phyloP scores from a whole-genome alignment of 2,797 vertebrate species.

The Enteromius treurensis region DNA sequence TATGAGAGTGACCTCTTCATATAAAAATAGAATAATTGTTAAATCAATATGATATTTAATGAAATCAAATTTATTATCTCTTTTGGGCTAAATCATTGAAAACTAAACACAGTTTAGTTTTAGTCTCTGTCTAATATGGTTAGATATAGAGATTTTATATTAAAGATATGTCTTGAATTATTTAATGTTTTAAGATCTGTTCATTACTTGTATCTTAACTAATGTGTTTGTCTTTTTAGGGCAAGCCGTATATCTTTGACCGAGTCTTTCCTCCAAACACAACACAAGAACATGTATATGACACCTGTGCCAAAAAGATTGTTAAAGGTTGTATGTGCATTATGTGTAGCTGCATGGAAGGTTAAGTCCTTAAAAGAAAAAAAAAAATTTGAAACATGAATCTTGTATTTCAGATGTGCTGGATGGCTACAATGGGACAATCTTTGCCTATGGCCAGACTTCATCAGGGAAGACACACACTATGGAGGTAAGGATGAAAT shows the following conservation, averaged over 20 bases:
- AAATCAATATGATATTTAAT: neutral
- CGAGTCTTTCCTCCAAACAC: conserved; percentile 87
- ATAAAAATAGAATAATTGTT: neutral
- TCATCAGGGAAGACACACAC: conserved; percentile 97
- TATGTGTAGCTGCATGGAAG: neutral
- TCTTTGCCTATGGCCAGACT: conserved; percentile 96
- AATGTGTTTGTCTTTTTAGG: conserved; percentile 71
- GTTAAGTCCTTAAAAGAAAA: neutral
- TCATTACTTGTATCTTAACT: neutral
- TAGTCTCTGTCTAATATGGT: no score
- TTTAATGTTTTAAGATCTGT: neutral
- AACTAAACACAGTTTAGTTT: neutral
- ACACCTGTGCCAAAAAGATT: conserved; percentile 90
- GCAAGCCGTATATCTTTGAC: conserved; percentile 91
- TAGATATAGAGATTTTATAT: no score
- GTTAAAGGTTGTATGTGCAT: conserved; percentile 83
- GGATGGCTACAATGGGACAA: conserved; percentile 94
- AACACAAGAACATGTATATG: conserved; percentile 90
- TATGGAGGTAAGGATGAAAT: conserved; percentile 86
- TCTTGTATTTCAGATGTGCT: conserved; percentile 84
- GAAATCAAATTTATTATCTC: neutral
- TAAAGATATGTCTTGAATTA: neutral
- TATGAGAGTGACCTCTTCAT: neutral
- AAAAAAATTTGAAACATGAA: neutral
- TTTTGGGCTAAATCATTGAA: neutral